Evolutionary conservation across 2,797 vertebrate species (phyloP).

Genomic region (Micropoecilia bifurca): DNA sequence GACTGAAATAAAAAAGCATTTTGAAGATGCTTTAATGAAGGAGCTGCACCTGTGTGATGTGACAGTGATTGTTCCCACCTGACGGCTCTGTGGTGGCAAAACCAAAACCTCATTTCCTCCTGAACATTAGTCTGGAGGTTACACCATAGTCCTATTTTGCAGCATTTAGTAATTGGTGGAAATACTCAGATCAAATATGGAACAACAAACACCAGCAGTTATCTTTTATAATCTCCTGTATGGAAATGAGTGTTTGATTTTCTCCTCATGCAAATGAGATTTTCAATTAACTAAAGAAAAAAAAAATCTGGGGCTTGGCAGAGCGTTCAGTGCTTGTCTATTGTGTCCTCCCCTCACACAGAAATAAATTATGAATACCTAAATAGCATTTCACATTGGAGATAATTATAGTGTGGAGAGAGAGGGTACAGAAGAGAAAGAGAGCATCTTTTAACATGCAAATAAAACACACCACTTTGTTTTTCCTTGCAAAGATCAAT

Average conservation of each 20-base stretch:
- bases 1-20: background rate
- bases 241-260: constrained; percentile 88
- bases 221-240: constrained; percentile 85
- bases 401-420: constrained; percentile 78
- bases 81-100: constrained; percentile 43
- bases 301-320: constrained; percentile 79
- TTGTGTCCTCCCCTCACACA: constrained; percentile 78
- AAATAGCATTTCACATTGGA: constrained; percentile 83
- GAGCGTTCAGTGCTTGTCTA: constrained; percentile 68
- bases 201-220: constrained; percentile 84
- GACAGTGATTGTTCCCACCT: constrained; percentile 25
- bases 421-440: constrained; percentile 31
- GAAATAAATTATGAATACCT: constrained; percentile 86
- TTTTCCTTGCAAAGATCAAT: constrained; percentile 82
- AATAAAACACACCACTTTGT: constrained; percentile 84
- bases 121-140: constrained; percentile 74
- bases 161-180: constrained; percentile 81
- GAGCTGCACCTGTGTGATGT: constrained; percentile 17
- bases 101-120: constrained; percentile 61
- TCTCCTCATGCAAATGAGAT: constrained; percentile 86
- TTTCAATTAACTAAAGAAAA: constrained; percentile 83
- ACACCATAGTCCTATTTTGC: constrained; percentile 73
- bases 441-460: constrained; percentile 82
- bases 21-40: background rate
- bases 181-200: constrained; percentile 78